Conservation (phyloP, 2,113 vertebrate genomes). For the Ammodramus savannarum region DNA sequence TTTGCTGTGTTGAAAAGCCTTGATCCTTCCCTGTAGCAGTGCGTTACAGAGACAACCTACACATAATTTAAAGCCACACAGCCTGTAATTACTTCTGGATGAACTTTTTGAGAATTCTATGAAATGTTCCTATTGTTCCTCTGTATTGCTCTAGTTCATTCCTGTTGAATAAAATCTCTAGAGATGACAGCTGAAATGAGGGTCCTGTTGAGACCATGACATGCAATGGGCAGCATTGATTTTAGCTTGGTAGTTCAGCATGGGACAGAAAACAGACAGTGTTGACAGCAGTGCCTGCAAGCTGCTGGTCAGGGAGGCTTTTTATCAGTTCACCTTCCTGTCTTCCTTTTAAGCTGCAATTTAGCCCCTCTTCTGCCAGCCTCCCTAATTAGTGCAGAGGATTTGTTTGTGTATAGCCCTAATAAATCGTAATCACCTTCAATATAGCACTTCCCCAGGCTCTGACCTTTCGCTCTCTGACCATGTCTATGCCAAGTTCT, state of each 20-base stretch:
- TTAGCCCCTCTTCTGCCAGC: not conserved
- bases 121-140: not conserved
- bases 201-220: not conserved
- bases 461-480: not conserved
- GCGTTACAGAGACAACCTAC: not conserved
- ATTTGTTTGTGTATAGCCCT: constrained; percentile 24
- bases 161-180: not conserved
- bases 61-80: not conserved
- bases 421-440: constrained; percentile 38
- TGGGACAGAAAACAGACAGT: not conserved
- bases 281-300: not conserved
- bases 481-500: not conserved
- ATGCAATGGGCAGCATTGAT: not conserved
- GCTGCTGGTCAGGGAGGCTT: not conserved
- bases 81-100: not conserved
- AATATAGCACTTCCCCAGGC: not conserved
- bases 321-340: not conserved
- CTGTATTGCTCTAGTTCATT: not conserved
- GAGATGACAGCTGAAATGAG: not conserved
- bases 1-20: not conserved
- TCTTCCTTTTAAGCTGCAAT: not conserved
- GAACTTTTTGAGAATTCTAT: not conserved
- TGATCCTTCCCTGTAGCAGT: not conserved
- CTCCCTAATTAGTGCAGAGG: constrained; percentile 20
- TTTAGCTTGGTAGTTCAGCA: not conserved